Evolutionary conservation across 2,797 vertebrate species (phyloP), one percentile per base, ranked within the genome.

Genomic region (Propithecus perrieri): DNA sequence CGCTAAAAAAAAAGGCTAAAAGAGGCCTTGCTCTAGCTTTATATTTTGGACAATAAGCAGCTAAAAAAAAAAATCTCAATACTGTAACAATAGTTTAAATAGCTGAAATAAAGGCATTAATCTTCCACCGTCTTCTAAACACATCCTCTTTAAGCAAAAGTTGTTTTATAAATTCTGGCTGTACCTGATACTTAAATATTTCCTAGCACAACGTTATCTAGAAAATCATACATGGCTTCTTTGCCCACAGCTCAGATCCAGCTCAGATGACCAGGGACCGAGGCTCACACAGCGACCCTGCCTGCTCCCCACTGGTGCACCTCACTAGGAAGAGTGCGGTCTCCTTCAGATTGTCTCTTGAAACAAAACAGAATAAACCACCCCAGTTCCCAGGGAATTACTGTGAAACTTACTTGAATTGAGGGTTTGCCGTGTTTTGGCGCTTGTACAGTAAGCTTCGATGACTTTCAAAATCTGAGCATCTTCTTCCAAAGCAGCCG

Each of bases 401-500:
- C 1, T 1, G 9, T 1, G 24, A 11, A 50, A 99, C 99, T 99
- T 99, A 99, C 99, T 99, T 97, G 99, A 99, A 98, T 99, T 99
- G 89, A 99, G 99, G 1, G 99, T 99, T 98, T 99, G 99, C 89
- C 99, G 99, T 46, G 99, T 99, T 98, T 99, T 99, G 98, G 99
- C 99, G 95, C 99, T 99, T 98, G 99, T 99, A 98, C 99, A 99
- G 98, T 99, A 99, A 0, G 99, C 99, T 98, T 99, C 99, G 18
- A 99, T 99, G 67, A 99, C 99, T 98, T 99, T 99, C 92, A 99
- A 99, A 98, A 99, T 99, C 98, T 99, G 99, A 38, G 99, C 99
- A 7, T 99, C 99, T 98, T 99, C 99, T 98, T 99, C 99, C 97
- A 99, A 98, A 94, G 99, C 99, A 59, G 99, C 99, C 22, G 99